These are phyloP conservation scores for Gandaritis pyraliata DNA, from an alignment of 2,888 invertebrate genomes.

Conservation along the genomic window DNA sequence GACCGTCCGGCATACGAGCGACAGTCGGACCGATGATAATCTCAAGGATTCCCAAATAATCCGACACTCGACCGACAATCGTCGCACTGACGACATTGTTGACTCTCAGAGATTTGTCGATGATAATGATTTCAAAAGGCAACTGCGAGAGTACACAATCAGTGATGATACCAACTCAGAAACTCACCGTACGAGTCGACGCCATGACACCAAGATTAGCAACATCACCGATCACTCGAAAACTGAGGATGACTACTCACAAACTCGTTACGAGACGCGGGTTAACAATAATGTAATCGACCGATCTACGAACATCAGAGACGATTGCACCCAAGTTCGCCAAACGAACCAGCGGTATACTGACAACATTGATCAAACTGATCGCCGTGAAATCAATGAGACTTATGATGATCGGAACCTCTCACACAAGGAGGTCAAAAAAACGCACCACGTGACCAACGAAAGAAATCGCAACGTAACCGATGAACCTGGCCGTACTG, in stretches of 20 bases:
- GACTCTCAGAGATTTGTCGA: conserved; percentile 70
- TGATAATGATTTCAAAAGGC: conserved; percentile 62
- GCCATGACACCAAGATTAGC: conserved; percentile 40
- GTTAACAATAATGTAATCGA: conserved; percentile 44
- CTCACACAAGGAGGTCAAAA: conserved; percentile 47
- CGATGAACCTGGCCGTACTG: conserved; percentile 36
- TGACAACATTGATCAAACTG: conserved; percentile 49
- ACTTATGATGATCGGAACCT: conserved; percentile 42
- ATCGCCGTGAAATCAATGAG: conserved; percentile 44
- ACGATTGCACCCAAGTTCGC: conserved; percentile 41
- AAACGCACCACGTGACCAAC: conserved; percentile 42
- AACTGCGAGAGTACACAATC: conserved; percentile 47
- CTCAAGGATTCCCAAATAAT: conserved; percentile 49
- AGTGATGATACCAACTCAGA: conserved; percentile 47
- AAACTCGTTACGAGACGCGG: conserved; percentile 34
- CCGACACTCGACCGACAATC: conserved; percentile 52
- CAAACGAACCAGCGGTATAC: conserved; percentile 38
- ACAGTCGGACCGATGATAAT: conserved; percentile 45
- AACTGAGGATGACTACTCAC: conserved; percentile 40
- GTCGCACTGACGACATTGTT: conserved; percentile 58
- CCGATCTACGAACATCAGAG: conserved; percentile 39
- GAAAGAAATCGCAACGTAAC: conserved; percentile 52
- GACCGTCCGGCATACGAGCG: conserved; percentile 52
- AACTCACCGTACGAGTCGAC: conserved; percentile 35
- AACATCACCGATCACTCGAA: conserved; percentile 43